These are phyloP conservation scores for Chelidonichthys spinosus DNA, from an alignment of 2,797 vertebrate species.

Conservation along the genomic window DNA sequence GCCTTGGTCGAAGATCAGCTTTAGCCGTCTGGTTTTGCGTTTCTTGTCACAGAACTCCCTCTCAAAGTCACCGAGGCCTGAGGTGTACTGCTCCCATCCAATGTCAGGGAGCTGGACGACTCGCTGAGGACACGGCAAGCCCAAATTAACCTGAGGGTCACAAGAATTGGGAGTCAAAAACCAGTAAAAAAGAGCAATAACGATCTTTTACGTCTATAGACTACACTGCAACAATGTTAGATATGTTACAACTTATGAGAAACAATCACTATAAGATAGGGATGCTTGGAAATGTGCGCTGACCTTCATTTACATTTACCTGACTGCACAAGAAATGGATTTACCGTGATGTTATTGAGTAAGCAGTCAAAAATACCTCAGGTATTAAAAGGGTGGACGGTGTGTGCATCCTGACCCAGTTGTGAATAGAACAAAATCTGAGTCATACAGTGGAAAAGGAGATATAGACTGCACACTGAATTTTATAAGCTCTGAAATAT, in stretches of 20 bases:
- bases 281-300: not conserved
- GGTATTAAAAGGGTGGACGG: not conserved
- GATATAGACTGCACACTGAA: not conserved
- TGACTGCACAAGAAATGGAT: not conserved
- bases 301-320: not conserved
- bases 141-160: conserved; percentile 88
- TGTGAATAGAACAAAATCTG: conserved; percentile 7
- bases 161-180: conserved; percentile 3
- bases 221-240: not conserved
- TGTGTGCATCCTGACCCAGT: conserved; percentile 2
- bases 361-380: not conserved
- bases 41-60: conserved; percentile 96
- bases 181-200: not conserved
- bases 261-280: not conserved
- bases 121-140: conserved; percentile 94
- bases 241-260: not conserved
- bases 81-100: conserved; percentile 98
- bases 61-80: conserved; percentile 95
- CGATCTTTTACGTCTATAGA: not conserved
- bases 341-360: not conserved
- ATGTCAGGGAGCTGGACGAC: conserved; percentile 97
- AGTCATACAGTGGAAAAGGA: not conserved
- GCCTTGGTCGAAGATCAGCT: conserved; percentile 98
- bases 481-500: conserved; percentile 35
- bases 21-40: conserved; percentile 92